phyloP scores from a whole-genome alignment of 2,888 invertebrate species.

The Odontocerum albicorne region DNA sequence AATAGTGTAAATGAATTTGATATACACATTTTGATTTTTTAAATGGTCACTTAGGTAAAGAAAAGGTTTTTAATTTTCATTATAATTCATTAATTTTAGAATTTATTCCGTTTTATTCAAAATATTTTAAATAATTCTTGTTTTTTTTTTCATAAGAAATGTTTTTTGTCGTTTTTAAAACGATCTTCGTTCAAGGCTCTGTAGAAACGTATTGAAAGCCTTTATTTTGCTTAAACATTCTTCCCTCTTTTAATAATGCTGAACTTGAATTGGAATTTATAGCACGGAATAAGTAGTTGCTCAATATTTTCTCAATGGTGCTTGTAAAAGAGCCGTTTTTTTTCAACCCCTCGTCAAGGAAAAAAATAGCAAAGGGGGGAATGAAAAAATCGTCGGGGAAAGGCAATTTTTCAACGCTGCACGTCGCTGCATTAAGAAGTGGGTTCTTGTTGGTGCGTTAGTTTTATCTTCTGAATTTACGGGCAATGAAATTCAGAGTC shows the following conservation, averaged over 20 bases:
- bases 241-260: constrained; percentile 31
- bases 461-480: constrained; percentile 17
- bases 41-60: no score
- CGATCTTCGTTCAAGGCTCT: no score
- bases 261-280: constrained; percentile 36
- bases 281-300: constrained; percentile 34
- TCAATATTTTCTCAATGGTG: constrained; percentile 36
- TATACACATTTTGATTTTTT: no score
- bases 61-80: no score
- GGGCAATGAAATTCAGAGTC: constrained; percentile 11
- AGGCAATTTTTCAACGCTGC: constrained; percentile 28
- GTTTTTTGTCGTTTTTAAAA: no score
- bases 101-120: no score
- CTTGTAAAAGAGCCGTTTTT: constrained; percentile 33
- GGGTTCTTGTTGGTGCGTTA: constrained; percentile 10
- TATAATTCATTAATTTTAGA: no score
- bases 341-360: constrained; percentile 11
- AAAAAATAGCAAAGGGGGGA: constrained; percentile 8
- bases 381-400: constrained; percentile 3
- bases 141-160: no score
- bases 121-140: no score
- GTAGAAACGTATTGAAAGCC: no score
- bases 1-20: no score
- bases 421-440: constrained; percentile 9
- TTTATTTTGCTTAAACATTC: no score